Evolutionary conservation across 35 echinoderm and acorn worm genomes (phyloP).

Genomic region (Eucidaris tribuloides): DNA sequence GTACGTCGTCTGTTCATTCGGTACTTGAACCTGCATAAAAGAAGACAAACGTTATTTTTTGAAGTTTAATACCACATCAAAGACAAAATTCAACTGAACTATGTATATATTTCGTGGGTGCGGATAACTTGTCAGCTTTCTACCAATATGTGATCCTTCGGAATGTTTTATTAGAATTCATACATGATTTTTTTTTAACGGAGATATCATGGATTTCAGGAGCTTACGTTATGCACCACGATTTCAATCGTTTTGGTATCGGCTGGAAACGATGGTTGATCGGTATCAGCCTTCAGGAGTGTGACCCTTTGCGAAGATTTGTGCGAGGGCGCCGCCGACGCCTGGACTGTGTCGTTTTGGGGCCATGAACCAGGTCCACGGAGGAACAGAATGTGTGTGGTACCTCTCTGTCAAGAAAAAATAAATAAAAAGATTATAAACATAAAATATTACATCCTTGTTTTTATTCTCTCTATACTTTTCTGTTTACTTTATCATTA

Average conservation of each 20-base stretch:
- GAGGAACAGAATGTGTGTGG: conserved; percentile 1
- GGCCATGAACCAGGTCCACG: conserved; percentile 14
- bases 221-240: conserved; percentile 44
- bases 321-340: neutral
- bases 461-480: too few relatives aligned
- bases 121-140: neutral
- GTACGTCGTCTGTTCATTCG: conserved; percentile 36
- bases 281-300: conserved; percentile 29
- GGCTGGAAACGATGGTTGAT: conserved; percentile 4
- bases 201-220: too few relatives aligned
- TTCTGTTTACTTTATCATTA: too few relatives aligned
- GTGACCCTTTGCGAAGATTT: conserved; percentile 5
- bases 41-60: neutral
- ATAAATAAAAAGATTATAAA: too few relatives aligned
- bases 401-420: conserved; percentile 29
- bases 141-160: neutral
- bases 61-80: neutral
- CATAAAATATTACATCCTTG: too few relatives aligned
- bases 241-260: conserved; percentile 36
- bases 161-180: neutral
- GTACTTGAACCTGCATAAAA: conserved; percentile 26
- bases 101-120: neutral
- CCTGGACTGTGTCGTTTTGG: neutral
- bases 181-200: neutral
- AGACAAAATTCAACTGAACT: neutral